Base-by-base conservation (phyloP, 2,797 vertebrate genomes). In the Halcyon smyrnensis region DNA sequence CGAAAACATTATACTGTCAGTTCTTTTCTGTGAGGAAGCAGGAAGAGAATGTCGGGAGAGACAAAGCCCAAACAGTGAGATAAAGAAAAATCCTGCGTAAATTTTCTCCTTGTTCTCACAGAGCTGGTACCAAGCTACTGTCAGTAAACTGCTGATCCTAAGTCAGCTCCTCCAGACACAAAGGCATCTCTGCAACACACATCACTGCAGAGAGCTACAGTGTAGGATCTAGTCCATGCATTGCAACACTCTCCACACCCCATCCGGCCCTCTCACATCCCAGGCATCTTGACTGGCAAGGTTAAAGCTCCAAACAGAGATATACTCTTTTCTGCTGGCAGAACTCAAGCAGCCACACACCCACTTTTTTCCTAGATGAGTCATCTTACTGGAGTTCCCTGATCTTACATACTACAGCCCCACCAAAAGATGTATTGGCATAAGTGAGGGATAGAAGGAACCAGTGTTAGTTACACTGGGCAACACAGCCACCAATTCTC, bases 231-330 rank as follows among this genome's bases (percentile, higher is more conserved):
- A 62, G 46, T 12, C 18, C 24, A 36, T 0, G 2, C 11, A 12
- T 3, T 82, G 63, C 67, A 46, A 65, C 84, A 76, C 51, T 41
- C 27, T 54, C 68, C 89, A 76, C 87, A 53, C 36, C 32, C 41
- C 50, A 63, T 1, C 20, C 17, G 3, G 51, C 56, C 39, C 36
- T 60, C 65, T 87, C 86, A 50, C n/a, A 36, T 54, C 81, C 43
- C n/a, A 89, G 71, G 81, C 91, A 89, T 79, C 81, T 16, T 43
- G 67, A 79, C 65, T 79, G 46, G 86, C 67, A 92, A 90, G 63
- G n/a, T 45, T 62, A 53, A 76, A 64, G 51, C 39, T 76, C 63
- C 56, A 51, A 83, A 34, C 4, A 36, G 28, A 77, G 39, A 71
- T 0, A 50, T 0, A 19, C 4, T 36, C 25, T n/a, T 11, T 70